phyloP scores from a whole-genome alignment of 2,113 vertebrate species.

The Acanthisitta chloris region DNA sequence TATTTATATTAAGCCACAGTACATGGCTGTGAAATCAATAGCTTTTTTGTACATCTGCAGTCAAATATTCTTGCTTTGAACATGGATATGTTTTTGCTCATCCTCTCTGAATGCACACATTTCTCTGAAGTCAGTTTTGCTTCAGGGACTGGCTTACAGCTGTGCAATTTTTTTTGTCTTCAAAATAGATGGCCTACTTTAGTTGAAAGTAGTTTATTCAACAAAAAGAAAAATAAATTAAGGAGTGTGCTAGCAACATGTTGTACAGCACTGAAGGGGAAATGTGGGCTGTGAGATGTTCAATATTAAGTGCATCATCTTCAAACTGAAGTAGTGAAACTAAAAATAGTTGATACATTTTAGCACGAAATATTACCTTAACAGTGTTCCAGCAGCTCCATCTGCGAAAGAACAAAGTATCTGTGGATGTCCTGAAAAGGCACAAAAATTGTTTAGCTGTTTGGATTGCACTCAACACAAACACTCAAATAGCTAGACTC shows the following conservation, averaged over 20 bases:
- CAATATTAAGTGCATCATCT: not conserved
- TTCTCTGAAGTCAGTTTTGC: not conserved
- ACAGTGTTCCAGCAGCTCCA: not conserved
- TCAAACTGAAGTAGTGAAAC: not conserved
- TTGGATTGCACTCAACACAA: not conserved
- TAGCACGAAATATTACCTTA: not conserved
- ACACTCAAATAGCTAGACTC: not conserved
- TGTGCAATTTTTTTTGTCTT: not conserved
- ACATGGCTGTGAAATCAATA: not conserved
- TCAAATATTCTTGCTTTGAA: not conserved
- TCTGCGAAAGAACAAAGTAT: not conserved
- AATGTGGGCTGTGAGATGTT: not conserved
- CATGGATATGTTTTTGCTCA: not conserved
- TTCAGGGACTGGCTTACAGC: not conserved
- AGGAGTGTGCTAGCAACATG: not conserved
- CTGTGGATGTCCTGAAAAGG: not conserved
- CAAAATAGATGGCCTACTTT: not conserved
- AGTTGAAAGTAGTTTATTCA: not conserved
- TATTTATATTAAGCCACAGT: not conserved
- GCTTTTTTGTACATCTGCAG: not conserved
- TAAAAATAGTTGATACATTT: not conserved
- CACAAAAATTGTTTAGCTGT: not conserved
- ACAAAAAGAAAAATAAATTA: not conserved
- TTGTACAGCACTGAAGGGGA: not conserved
- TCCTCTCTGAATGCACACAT: not conserved